Evolutionary conservation across 1,140 invertebrate genomes (phyloP).

Genomic region (Wiebesia pumilae): DNA sequence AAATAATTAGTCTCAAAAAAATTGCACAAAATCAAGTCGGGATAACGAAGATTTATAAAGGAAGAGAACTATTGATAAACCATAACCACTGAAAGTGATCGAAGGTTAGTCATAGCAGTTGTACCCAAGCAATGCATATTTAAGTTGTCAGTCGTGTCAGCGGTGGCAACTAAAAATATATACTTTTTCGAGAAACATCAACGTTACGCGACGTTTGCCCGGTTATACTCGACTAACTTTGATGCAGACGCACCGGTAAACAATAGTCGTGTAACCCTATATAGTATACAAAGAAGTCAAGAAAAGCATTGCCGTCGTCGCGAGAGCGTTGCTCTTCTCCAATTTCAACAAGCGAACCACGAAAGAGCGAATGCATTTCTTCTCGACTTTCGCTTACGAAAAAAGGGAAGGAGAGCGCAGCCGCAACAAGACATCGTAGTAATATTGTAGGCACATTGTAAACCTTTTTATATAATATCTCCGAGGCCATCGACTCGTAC

Average conservation of each 20-base stretch:
- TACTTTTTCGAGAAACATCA: too few relatives aligned
- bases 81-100: neutral
- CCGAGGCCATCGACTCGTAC: neutral
- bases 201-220: too few relatives aligned
- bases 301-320: neutral
- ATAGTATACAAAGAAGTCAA: neutral
- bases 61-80: neutral
- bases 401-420: too few relatives aligned
- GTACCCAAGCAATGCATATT: neutral
- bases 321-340: too few relatives aligned
- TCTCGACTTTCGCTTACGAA: too few relatives aligned
- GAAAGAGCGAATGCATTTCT: too few relatives aligned
- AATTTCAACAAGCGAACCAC: too few relatives aligned
- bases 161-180: too few relatives aligned
- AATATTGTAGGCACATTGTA: too few relatives aligned
- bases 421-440: too few relatives aligned
- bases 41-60: neutral
- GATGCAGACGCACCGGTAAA: neutral
- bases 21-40: neutral
- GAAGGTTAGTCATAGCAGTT: neutral
- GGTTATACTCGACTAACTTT: neutral
- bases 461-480: neutral
- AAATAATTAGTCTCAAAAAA: too few relatives aligned
- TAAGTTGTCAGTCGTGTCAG: neutral
- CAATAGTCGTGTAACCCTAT: neutral